Conservation (phyloP, 1,140 invertebrate species). For the Nomia melanderi region DNA sequence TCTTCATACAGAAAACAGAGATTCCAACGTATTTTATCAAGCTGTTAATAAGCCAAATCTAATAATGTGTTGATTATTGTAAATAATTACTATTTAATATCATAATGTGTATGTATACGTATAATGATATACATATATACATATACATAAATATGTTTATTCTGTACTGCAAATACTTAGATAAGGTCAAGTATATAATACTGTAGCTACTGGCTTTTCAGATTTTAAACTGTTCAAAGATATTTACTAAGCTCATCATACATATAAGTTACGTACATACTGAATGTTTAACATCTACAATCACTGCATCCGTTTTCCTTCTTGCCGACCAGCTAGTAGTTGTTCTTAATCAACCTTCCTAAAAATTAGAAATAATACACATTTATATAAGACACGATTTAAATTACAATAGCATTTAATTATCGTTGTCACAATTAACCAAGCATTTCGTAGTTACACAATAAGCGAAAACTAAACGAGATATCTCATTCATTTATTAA, state of each 20-base stretch:
- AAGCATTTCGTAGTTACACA: background rate
- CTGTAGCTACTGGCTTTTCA: conserved; percentile 59
- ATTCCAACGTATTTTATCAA: background rate
- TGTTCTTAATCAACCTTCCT: conserved; percentile 71
- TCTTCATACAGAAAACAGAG: background rate
- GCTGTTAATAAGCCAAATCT: background rate
- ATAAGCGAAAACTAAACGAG: background rate
- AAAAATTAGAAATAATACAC: conserved; percentile 53
- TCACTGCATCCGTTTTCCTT: conserved; percentile 10
- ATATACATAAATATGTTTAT: background rate
- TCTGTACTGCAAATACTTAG: conserved; percentile 31
- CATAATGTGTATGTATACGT: background rate
- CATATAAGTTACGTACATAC: conserved; percentile 59
- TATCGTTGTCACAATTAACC: background rate
- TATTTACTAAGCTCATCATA: conserved; percentile 52
- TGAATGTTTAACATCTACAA: conserved; percentile 48
- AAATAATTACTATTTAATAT: conserved; percentile 10
- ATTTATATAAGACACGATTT: background rate
- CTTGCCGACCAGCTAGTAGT: conserved; percentile 4
- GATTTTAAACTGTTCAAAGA: conserved; percentile 41
- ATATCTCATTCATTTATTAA: too few relatives aligned
- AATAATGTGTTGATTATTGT: conserved; percentile 28
- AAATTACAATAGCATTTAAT: background rate
- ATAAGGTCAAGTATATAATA: conserved; percentile 61
- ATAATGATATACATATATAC: conserved; percentile 4